Evolutionary conservation across 2,797 vertebrate genomes (phyloP), one percentile per base, ranked within the genome.

Genomic region (Tenualosa thibaudeaui): DNA sequence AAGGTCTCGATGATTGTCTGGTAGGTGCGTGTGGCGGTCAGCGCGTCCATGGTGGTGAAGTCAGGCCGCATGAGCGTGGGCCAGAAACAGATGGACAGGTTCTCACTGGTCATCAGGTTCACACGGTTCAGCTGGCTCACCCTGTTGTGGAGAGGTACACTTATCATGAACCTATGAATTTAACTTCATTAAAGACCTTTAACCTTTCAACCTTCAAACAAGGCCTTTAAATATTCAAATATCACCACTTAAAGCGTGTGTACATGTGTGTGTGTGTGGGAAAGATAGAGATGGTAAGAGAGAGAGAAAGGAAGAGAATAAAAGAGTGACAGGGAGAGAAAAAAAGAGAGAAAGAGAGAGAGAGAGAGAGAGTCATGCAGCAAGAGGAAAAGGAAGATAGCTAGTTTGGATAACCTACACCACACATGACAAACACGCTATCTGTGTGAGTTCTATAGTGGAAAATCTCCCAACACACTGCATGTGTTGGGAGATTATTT

Each of bases 1-100:
- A 99, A 98, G 93, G 94, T 95, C 94, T 99, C 98, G 62, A 99
- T 98, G 98, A 99, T 98, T 96, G 98, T 99, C 97, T 99, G 98
- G 94, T 98, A 98, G 93, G 97, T 98, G 84, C 98, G 96, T 0
- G 98, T 98, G 92, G 98, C 98, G 0, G 98, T 99, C 91, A 99
- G 96, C 0, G 98, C 98, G 0, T 99, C 98, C 97, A 99, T 98
- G 15, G 98, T 98, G 94, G 97, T 95, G 94, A 99, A 99, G 91
- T 99, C 98, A 0, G 98, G 98, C 13, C 97, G 88, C 98, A 99
- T 99, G 84, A 99, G 85, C 0, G 98, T 99, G 82, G 98, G 98
- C 98, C 98, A 99, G 95, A 99, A 99, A 91, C 98, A 99, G 93
- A 99, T 99, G 93, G 98, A 99, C 87, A 99, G 90, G 93, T 99